Percentiles rank a stretch among this genome's conserved stretches.
Conservation (phyloP, 2,888 invertebrate species). For the Cantharis nigra region DNA sequence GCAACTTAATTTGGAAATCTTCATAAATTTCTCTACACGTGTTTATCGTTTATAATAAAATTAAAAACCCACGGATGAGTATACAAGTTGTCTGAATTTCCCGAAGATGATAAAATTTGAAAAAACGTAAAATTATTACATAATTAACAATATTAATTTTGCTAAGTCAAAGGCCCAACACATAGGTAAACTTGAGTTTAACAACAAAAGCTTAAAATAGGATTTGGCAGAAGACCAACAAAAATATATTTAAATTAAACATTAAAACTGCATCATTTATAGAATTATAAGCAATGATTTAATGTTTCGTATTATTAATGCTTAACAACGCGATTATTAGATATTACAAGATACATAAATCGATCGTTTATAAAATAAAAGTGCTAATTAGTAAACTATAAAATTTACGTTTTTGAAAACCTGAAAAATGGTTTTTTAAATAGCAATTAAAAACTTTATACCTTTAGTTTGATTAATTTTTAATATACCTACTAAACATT, state of each 20-base stretch:
- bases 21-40: background rate
- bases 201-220: conserved; percentile 10
- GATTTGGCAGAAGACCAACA: conserved; percentile 12
- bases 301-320: background rate
- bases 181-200: conserved; percentile 7
- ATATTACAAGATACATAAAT: background rate
- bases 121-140: background rate
- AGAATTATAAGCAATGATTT: background rate
- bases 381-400: background rate
- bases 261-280: background rate
- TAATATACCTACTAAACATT: no score
- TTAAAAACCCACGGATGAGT: background rate
- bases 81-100: background rate
- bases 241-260: conserved; percentile 12
- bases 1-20: background rate
- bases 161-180: background rate
- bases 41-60: background rate
- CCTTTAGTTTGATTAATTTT: no score
- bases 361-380: background rate
- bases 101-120: background rate
- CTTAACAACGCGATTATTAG: background rate
- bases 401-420: background rate
- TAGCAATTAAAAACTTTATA: no score
- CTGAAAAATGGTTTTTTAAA: no score
- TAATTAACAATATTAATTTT: background rate